phyloP scores from a whole-genome alignment of 2,888 invertebrate species.

The Chrysodeixis includens region DNA sequence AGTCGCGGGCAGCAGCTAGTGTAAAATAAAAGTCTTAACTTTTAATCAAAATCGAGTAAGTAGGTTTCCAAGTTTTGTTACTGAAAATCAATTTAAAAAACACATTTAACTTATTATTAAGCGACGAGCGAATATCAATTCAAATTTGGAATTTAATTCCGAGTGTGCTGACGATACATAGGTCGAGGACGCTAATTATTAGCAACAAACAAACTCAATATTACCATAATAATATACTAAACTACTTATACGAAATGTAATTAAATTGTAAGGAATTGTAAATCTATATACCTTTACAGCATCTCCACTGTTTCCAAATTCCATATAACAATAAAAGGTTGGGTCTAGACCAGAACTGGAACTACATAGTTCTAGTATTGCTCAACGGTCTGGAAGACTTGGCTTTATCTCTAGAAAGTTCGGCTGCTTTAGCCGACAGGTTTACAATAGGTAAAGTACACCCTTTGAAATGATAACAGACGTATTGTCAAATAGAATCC shows the following conservation, averaged over 20 bases:
- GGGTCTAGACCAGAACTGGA: neutral
- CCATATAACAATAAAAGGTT: neutral
- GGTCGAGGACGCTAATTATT: conserved; percentile 15
- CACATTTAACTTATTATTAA: no score
- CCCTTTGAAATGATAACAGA: neutral
- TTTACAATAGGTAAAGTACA: conserved; percentile 10
- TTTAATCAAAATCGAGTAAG: no score
- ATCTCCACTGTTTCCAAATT: neutral
- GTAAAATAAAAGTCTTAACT: no score
- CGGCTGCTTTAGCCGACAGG: conserved; percentile 1
- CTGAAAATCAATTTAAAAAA: no score
- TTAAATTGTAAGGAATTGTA: no score
- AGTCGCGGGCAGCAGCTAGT: no score
- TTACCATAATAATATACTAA: no score
- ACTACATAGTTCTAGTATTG: conserved; percentile 14
- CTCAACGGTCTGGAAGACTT: conserved; percentile 16
- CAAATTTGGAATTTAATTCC: conserved; percentile 36
- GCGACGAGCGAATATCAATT: conserved; percentile 16
- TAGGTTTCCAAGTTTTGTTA: no score
- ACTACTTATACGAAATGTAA: no score
- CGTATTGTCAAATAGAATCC: neutral
- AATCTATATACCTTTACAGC: neutral
- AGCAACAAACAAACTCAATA: no score
- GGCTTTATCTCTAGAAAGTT: conserved; percentile 37
- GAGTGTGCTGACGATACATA: conserved; percentile 24